Evolutionary conservation across 2,797 vertebrate species (phyloP), one percentile per base, ranked within the genome.

Genomic region (Brachymystax lenok): DNA sequence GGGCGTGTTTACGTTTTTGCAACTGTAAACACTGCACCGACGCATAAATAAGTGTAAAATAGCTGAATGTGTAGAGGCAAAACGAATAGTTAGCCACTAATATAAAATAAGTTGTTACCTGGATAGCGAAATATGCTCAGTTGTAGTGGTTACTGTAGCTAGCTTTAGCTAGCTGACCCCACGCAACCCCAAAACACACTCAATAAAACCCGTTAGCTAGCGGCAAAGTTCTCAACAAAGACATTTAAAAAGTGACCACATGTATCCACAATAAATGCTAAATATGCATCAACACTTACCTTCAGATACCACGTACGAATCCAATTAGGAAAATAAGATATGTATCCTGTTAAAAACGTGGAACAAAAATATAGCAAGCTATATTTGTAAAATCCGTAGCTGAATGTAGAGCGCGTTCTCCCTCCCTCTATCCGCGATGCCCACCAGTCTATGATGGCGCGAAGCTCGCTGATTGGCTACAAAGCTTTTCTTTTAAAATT

Each of bases 371-470:
- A 66, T 80, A 74, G n/a, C 24, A 67, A 68, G 75, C 70, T 82
- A 78, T 80, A 77, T 85, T 80, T 84, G 82, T 71, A 77, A 85
- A 87, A 86, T 78, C 74, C 3, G 78, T 78, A 76, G 77, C 74
- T 4, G 74, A 86, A 90, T 89, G 86, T 88, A 85, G 64, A 51
- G 72, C 71, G 84, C 59, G 73, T 83, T 87, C 87, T 87, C 90
- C 93, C 92, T 91, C 93, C 92, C 93, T 93, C 89, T 88, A 79
- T 24, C 77, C 28, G 71, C 79, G 66, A 84, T 84, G 84, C 78
- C 86, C 75, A 90, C 90, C 89, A 87, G 89, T 77, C 75, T 64
- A 35, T 66, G 85, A 93, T 90, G 93, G 95, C 95, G 95, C 93
- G 91, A 95, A 94, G 89, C 50, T 52, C 21, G 17, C 27, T 82